A percentile compares a stretch with the other conserved stretches of the same genome.
phyloP scores from a whole-genome alignment of 1,140 invertebrate genomes.

The Anoplolepis gracilipes region DNA sequence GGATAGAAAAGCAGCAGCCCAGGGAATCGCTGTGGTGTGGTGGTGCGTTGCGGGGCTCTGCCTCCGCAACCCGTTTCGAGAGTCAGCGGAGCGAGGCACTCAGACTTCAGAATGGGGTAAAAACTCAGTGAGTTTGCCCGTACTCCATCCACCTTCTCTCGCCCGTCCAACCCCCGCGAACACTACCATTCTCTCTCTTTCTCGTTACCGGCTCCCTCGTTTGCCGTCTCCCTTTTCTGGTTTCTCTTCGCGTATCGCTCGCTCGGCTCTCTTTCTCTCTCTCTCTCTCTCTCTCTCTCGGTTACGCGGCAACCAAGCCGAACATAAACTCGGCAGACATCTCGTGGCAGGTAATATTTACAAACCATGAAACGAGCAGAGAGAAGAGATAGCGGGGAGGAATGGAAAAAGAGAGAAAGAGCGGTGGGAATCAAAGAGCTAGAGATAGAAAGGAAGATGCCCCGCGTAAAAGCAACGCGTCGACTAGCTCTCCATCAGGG shows the following conservation, averaged over 20 bases:
- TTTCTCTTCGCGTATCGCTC: slow-evolving; percentile 62
- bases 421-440: slow-evolving; percentile 15
- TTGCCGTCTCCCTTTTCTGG: not conserved
- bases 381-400: slow-evolving; percentile 49
- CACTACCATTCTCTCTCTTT: slow-evolving; percentile 17
- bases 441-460: slow-evolving; percentile 44
- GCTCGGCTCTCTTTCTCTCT: no score
- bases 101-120: slow-evolving; percentile 83
- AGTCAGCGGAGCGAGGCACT: slow-evolving; percentile 83
- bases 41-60: slow-evolving; percentile 64
- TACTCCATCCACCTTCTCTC: slow-evolving; percentile 49
- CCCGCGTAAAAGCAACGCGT: slow-evolving; percentile 3
- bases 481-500: slow-evolving; percentile 41
- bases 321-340: slow-evolving; percentile 78
- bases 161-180: slow-evolving; percentile 3
- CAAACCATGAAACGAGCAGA: slow-evolving; percentile 77
- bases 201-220: slow-evolving; percentile 32
- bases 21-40: slow-evolving; percentile 59
- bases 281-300: slow-evolving; percentile 55
- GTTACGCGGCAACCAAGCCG: slow-evolving; percentile 78
- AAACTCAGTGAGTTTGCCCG: slow-evolving; percentile 81
- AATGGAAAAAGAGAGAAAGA: not conserved
- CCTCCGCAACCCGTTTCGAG: slow-evolving; percentile 81
- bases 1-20: slow-evolving; percentile 60
- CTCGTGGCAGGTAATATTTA: slow-evolving; percentile 77